Evolutionary conservation across 2,797 vertebrate genomes (phyloP).

Genomic region (Triplophysa yarkandensis): DNA sequence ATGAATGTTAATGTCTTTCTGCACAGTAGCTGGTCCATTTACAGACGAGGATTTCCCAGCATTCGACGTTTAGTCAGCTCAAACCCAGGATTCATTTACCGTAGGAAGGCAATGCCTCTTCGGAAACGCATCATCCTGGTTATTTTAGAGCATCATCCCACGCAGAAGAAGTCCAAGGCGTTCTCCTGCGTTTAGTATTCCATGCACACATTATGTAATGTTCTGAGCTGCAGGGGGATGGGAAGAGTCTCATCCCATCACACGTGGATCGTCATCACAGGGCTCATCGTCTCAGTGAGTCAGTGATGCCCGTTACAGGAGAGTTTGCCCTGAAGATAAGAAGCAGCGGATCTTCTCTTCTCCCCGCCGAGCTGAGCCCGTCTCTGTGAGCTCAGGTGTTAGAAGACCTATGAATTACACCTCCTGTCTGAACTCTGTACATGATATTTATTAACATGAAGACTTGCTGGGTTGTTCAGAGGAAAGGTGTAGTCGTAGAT

Average conservation of each 20-base stretch:
- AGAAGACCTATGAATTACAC: slow-evolving; percentile 14
- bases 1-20: too few relatives aligned
- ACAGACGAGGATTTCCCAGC: slow-evolving; percentile 16
- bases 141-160: slow-evolving; percentile 70
- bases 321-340: slow-evolving; percentile 6
- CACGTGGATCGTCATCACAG: slow-evolving; percentile 22
- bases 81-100: slow-evolving; percentile 48
- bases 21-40: neutral
- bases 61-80: slow-evolving; percentile 12
- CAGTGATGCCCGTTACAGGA: slow-evolving; percentile 6
- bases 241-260: slow-evolving; percentile 42
- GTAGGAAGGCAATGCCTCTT: slow-evolving; percentile 58
- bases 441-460: slow-evolving; percentile 17
- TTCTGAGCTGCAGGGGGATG: slow-evolving; percentile 57
- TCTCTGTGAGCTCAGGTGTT: neutral
- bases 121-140: slow-evolving; percentile 60
- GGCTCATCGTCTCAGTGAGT: slow-evolving; percentile 3
- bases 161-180: slow-evolving; percentile 68
- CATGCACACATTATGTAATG: slow-evolving; percentile 74
- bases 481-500: slow-evolving; percentile 1
- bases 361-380: neutral
- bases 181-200: slow-evolving; percentile 71
- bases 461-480: neutral
- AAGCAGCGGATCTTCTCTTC: neutral
- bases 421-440: neutral